Percentiles rank a stretch among this genome's conserved stretches.
Evolutionary conservation across 2,797 vertebrate species (phyloP).

Genomic region (Brachyrhaphis roseni): DNA sequence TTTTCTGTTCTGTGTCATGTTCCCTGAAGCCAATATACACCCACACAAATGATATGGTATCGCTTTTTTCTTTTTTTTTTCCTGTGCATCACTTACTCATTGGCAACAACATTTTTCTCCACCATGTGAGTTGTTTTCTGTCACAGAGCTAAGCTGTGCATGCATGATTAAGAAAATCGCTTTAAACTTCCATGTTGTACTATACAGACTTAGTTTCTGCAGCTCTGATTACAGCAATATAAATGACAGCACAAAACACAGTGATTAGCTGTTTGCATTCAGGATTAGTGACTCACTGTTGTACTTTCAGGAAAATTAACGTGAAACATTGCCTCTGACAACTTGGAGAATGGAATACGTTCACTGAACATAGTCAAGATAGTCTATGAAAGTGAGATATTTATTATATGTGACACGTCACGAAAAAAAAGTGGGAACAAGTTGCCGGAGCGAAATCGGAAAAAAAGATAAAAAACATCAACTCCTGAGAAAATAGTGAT

Average conservation of each 20-base stretch:
- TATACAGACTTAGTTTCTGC: slow-evolving; percentile 9
- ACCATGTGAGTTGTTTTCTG: slow-evolving; percentile 13
- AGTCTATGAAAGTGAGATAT: slow-evolving; percentile 1
- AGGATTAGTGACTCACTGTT: slow-evolving; percentile 26
- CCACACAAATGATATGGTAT: slow-evolving; percentile 17
- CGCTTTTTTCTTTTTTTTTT: neutral
- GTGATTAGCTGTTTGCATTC: slow-evolving; percentile 29
- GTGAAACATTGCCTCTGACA: slow-evolving; percentile 5
- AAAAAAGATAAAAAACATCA: too few relatives aligned
- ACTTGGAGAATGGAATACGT: slow-evolving; percentile 14
- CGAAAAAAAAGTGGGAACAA: too few relatives aligned
- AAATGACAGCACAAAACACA: neutral
- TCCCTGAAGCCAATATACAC: slow-evolving; percentile 18
- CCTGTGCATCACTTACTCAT: slow-evolving; percentile 2
- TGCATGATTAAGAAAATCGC: slow-evolving; percentile 9
- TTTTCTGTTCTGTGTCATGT: slow-evolving; percentile 12
- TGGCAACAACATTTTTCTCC: slow-evolving; percentile 2
- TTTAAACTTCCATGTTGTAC: slow-evolving; percentile 15
- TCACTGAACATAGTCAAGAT: slow-evolving; percentile 19
- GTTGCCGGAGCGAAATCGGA: too few relatives aligned
- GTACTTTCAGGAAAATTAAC: slow-evolving; percentile 28
- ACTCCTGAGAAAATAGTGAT: too few relatives aligned
- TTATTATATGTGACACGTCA: neutral
- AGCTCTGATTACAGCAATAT: slow-evolving; percentile 19
- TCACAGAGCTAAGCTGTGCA: slow-evolving; percentile 6